Conservation (phyloP, 30 jellyfish, hydroid and myxozoan genomes). For the Aurelia aurita region DNA sequence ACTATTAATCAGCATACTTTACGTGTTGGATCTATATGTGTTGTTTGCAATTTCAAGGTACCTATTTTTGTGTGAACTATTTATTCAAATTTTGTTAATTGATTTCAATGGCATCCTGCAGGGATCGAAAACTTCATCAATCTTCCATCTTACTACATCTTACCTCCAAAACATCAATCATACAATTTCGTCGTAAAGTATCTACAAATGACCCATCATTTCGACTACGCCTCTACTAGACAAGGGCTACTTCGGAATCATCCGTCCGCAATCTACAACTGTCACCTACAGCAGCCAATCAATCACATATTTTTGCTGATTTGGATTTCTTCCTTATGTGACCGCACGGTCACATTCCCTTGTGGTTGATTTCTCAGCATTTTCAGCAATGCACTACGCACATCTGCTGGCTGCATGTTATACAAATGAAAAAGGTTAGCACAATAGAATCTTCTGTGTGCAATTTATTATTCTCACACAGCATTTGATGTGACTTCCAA, state of each 20-base stretch:
- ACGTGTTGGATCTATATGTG: too few species aligned
- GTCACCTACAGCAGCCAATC: slow-evolving; percentile 60
- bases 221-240: slow-evolving; percentile 57
- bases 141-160: slow-evolving; percentile 50
- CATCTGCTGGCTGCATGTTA: slow-evolving; percentile 62
- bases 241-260: slow-evolving; percentile 53
- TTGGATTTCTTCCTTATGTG: slow-evolving; percentile 50
- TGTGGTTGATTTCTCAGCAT: slow-evolving; percentile 64
- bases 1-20: too few species aligned
- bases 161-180: slow-evolving; percentile 70
- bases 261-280: slow-evolving; percentile 45
- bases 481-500: slow-evolving; percentile 23
- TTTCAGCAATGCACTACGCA: slow-evolving; percentile 50
- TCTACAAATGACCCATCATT: slow-evolving; percentile 53
- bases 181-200: slow-evolving; percentile 75
- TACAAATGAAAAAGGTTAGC: slow-evolving; percentile 68
- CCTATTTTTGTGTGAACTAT: background rate
- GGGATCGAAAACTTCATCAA: slow-evolving; percentile 76
- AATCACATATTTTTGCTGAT: slow-evolving; percentile 54
- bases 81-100: slow-evolving; percentile 20
- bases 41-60: too few species aligned
- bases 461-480: slow-evolving; percentile 6
- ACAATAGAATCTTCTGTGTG: slow-evolving; percentile 55
- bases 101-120: slow-evolving; percentile 85
- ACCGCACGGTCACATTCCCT: slow-evolving; percentile 56